Conservation (phyloP, 2,888 invertebrate genomes). For the Lutraria lutraria region DNA sequence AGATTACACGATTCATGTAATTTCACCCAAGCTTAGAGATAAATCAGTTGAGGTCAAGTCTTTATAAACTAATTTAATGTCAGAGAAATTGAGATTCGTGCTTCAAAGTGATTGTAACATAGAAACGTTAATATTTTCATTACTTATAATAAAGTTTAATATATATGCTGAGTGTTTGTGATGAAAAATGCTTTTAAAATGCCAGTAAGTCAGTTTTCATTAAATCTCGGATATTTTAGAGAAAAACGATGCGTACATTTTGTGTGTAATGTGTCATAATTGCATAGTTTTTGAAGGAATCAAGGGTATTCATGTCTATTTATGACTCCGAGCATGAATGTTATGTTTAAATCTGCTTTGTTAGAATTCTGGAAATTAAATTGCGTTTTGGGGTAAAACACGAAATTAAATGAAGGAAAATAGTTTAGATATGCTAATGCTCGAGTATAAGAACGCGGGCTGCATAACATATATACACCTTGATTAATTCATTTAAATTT, state of each 20-base stretch:
- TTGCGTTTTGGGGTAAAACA: too few species aligned
- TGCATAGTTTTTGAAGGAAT: not conserved
- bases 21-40: constrained; percentile 42
- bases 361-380: too few species aligned
- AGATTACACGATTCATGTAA: constrained; percentile 44
- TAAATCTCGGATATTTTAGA: not conserved
- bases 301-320: not conserved
- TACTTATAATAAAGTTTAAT: constrained; percentile 18
- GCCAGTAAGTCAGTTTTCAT: constrained; percentile 10
- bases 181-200: constrained; percentile 22
- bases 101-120: not conserved
- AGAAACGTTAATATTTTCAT: not conserved
- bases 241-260: not conserved
- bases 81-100: not conserved
- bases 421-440: too few species aligned
- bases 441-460: not conserved
- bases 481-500: constrained; percentile 5
- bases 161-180: not conserved
- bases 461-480: not conserved
- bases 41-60: constrained; percentile 34
- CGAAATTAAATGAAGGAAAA: too few species aligned
- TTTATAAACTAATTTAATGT: constrained; percentile 39
- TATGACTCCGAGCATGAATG: not conserved
- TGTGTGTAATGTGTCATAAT: not conserved
- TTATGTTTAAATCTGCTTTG: too few species aligned